Evolutionary conservation across 2,888 invertebrate species (phyloP).

Genomic region (Epinotia demarniana): DNA sequence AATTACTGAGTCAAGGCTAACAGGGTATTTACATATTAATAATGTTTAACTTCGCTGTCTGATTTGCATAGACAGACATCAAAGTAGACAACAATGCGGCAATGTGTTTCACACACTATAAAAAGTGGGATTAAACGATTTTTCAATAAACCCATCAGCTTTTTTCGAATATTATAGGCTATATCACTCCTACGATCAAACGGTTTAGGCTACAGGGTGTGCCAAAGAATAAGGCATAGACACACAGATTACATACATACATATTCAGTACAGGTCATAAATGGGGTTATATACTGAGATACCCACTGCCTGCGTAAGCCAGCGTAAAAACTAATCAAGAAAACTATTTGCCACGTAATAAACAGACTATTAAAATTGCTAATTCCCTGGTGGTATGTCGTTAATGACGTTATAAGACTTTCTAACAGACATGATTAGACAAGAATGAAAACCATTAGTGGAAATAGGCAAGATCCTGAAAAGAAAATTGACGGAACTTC

Average conservation of each 20-base stretch:
- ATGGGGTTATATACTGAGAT: not conserved
- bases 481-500: constrained; percentile 17
- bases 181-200: too few species aligned
- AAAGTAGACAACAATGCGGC: constrained; percentile 36
- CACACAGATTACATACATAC: too few species aligned
- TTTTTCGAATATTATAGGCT: too few species aligned
- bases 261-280: too few species aligned
- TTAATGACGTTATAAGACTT: constrained; percentile 13
- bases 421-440: constrained; percentile 11
- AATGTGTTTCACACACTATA: constrained; percentile 13
- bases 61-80: constrained; percentile 36
- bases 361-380: constrained; percentile 9
- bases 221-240: too few species aligned
- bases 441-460: constrained; percentile 22
- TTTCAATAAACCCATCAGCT: too few species aligned
- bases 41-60: constrained; percentile 25
- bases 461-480: constrained; percentile 26
- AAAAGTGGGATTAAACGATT: not conserved
- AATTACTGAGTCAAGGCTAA: constrained; percentile 40
- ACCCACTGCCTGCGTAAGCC: not conserved
- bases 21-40: constrained; percentile 35
- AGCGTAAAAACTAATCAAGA: not conserved
- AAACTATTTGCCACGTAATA: constrained; percentile 1
- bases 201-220: too few species aligned
- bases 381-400: constrained; percentile 9